Percentiles rank a stretch among this genome's conserved stretches.
phyloP scores from a whole-genome alignment of 2,113 vertebrate genomes.

The Furnarius figulus region DNA sequence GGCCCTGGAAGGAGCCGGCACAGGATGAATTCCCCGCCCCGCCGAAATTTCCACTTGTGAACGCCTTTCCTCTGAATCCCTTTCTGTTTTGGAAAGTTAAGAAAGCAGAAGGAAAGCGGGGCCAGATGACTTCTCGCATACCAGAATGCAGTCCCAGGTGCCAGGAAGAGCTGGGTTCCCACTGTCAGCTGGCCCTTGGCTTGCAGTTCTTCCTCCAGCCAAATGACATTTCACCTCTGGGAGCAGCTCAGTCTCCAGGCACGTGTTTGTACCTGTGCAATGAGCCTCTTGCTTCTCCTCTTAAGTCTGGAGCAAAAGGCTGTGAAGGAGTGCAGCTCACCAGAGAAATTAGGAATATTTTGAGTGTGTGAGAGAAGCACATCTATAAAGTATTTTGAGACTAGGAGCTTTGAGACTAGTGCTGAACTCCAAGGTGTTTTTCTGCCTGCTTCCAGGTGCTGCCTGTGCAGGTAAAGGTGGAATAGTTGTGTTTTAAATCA shows the following conservation, averaged over 20 bases:
- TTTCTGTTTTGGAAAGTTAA: constrained; percentile 37
- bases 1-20: neutral
- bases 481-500: neutral
- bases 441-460: neutral
- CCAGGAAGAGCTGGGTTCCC: neutral
- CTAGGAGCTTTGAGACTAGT: neutral
- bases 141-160: neutral
- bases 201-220: neutral
- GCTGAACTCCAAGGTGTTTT: neutral
- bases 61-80: constrained; percentile 54
- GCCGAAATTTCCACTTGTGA: constrained; percentile 49
- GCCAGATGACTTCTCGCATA: neutral
- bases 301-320: neutral
- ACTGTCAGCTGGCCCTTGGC: neutral
- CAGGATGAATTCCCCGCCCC: constrained; percentile 12
- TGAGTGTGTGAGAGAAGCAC: neutral
- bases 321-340: neutral
- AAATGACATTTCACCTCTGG: neutral
- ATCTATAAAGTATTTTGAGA: neutral
- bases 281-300: neutral
- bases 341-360: neutral
- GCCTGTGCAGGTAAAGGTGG: fast-evolving
- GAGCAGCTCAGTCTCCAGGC: neutral
- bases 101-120: neutral
- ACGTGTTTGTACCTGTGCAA: neutral